A percentile compares a stretch with the other conserved stretches of the same genome.
Evolutionary conservation across 2,888 invertebrate species (phyloP).

Genomic region (Prosopocoilus inquinatus): DNA sequence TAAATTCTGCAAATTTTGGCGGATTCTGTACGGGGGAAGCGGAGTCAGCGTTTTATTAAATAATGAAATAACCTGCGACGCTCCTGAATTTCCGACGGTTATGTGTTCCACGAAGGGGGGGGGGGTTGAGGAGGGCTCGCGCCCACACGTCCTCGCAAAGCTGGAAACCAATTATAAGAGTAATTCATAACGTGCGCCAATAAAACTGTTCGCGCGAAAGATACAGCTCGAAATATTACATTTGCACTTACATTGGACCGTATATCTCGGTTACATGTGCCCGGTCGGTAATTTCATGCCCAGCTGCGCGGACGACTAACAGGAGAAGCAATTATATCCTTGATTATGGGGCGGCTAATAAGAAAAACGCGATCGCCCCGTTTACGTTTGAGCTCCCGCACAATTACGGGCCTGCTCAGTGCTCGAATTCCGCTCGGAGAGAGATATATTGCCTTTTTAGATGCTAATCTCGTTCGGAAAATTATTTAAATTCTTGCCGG

Average conservation of each 20-base stretch:
- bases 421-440: neutral
- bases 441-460: neutral
- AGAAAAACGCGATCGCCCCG: neutral
- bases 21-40: no score
- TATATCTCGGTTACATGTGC: constrained; percentile 42
- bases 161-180: no score
- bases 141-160: no score
- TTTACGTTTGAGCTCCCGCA: neutral
- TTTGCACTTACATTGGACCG: constrained; percentile 43
- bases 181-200: no score
- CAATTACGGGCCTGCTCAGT: no score
- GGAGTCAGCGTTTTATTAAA: no score
- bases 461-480: neutral
- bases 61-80: no score
- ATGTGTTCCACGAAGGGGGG: no score
- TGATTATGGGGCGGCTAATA: constrained; percentile 1
- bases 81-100: no score
- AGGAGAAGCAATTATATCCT: constrained; percentile 6
- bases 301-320: constrained; percentile 36
- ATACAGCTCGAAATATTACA: constrained; percentile 40
- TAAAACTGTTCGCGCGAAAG: no score
- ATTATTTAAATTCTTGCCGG: neutral
- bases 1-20: no score
- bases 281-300: constrained; percentile 41
- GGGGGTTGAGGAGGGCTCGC: no score